phyloP scores from a whole-genome alignment of 2,113 vertebrate species.

The Thymallus thymallus region DNA sequence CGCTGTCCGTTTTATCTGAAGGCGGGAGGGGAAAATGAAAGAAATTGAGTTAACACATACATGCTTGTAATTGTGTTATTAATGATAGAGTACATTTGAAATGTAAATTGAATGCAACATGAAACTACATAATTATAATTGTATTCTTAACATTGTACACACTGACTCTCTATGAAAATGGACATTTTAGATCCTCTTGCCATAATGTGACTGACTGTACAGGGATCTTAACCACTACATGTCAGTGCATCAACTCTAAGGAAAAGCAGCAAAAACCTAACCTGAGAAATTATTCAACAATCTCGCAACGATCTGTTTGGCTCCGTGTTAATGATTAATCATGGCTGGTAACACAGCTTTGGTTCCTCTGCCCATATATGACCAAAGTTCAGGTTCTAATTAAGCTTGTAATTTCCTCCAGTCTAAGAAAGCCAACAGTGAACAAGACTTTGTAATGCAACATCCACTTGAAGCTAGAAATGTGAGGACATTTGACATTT shows the following conservation, averaged over 20 bases:
- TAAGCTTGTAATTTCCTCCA: constrained; percentile 56
- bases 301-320: too few species aligned
- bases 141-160: too few species aligned
- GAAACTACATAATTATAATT: too few species aligned
- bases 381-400: constrained; percentile 44
- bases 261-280: too few species aligned
- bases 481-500: too few species aligned
- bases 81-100: neutral
- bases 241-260: too few species aligned
- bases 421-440: neutral
- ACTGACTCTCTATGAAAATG: too few species aligned
- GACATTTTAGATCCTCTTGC: too few species aligned
- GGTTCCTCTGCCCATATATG: constrained; percentile 17
- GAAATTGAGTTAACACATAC: neutral
- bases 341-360: constrained; percentile 36
- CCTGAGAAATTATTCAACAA: constrained; percentile 7
- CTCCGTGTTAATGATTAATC: constrained; percentile 51
- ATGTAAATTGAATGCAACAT: constrained; percentile 5
- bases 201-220: too few species aligned
- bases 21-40: neutral
- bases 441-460: neutral
- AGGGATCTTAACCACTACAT: too few species aligned
- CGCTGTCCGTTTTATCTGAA: constrained; percentile 38
- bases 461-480: neutral
- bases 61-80: neutral